These are phyloP conservation scores for Dinomys branickii DNA, from an alignment of 2,113 vertebrate species.

Conservation along the genomic window DNA sequence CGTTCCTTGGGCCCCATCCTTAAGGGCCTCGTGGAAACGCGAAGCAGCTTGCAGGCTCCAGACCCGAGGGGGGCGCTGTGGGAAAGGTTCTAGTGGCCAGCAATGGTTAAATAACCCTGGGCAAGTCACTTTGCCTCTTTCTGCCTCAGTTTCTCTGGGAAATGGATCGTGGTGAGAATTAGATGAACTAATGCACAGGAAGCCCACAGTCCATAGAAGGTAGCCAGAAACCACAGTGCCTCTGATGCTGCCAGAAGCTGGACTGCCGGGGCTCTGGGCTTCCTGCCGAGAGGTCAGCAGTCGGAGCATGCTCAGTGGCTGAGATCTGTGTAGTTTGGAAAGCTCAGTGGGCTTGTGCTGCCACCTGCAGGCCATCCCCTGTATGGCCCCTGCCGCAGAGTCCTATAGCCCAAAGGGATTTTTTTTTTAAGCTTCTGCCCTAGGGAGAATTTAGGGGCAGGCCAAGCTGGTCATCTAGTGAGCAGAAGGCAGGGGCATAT, in stretches of 20 bases:
- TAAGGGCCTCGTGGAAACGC: neutral
- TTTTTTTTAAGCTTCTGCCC: neutral
- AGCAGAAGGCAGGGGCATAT: neutral
- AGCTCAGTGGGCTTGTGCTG: neutral
- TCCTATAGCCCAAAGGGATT: neutral
- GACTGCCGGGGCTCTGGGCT: accelerated
- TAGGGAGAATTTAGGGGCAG: neutral
- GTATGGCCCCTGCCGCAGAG: neutral
- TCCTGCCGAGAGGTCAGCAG: neutral
- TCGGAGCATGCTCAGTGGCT: neutral
- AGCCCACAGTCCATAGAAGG: too few relatives aligned
- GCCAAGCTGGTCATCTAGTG: neutral
- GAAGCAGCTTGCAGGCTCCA: too few relatives aligned
- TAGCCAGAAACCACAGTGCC: neutral
- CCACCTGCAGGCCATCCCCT: neutral
- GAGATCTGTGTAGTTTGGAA: neutral
- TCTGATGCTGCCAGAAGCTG: neutral
- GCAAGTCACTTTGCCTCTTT: neutral
- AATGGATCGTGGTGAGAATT: neutral
- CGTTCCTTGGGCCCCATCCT: neutral
- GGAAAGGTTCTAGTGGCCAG: neutral
- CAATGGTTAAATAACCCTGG: neutral
- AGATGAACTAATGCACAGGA: neutral
- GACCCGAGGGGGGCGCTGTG: too few relatives aligned
- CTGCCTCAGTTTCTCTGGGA: neutral